Evolutionary conservation across 2,113 vertebrate genomes (phyloP).

Genomic region (Python bivittatus): DNA sequence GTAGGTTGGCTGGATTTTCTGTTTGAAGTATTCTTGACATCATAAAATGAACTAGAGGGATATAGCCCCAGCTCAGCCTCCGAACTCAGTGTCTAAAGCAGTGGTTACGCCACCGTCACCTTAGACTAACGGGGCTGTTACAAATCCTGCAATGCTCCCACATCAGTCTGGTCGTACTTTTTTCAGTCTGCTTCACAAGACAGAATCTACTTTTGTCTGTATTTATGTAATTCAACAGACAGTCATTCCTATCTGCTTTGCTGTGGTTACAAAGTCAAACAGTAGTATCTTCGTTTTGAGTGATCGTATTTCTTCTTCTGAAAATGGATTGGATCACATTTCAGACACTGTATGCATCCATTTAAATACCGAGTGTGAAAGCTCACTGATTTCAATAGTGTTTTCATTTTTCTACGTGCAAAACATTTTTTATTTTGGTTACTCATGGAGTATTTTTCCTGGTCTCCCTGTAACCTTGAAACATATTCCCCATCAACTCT

Average conservation of each 20-base stretch:
- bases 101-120: constrained; percentile 90
- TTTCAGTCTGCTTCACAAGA: constrained; percentile 58
- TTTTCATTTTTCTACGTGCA: constrained; percentile 35
- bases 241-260: constrained; percentile 24
- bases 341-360: background rate
- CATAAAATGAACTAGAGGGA: constrained; percentile 95
- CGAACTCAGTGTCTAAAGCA: constrained; percentile 95
- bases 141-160: constrained; percentile 79
- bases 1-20: constrained; percentile 71
- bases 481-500: background rate
- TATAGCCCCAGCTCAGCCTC: constrained; percentile 64
- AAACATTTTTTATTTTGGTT: constrained; percentile 16
- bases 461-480: background rate
- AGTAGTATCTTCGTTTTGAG: background rate
- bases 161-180: constrained; percentile 62
- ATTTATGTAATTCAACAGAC: background rate
- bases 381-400: constrained; percentile 30
- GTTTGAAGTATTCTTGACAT: constrained; percentile 86
- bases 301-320: constrained; percentile 9
- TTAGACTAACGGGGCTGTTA: constrained; percentile 85
- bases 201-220: constrained; percentile 14
- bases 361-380: background rate
- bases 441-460: background rate
- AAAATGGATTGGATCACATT: background rate
- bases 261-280: constrained; percentile 13